A percentile compares a stretch with the other conserved stretches of the same genome.
Evolutionary conservation across 2,113 vertebrate species (phyloP).

Genomic region (Myrmecobius fasciatus): DNA sequence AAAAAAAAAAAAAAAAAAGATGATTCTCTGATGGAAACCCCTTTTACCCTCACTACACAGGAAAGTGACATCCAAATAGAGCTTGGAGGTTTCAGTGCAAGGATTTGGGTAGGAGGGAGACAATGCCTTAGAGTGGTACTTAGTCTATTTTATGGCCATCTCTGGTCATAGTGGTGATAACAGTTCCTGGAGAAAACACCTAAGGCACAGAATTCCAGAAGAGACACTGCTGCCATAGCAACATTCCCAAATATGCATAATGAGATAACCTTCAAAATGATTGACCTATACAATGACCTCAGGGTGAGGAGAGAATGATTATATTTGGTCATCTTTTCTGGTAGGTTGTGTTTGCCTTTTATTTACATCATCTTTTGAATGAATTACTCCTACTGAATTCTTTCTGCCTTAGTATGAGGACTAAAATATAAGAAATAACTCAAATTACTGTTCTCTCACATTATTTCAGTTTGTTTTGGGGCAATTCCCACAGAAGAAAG

Average conservation of each 20-base stretch:
- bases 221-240: slow-evolving; percentile 17
- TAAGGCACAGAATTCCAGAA: not conserved
- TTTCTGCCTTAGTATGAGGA: not conserved
- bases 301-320: not conserved
- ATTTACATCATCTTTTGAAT: not conserved
- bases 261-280: not conserved
- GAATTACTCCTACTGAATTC: not conserved
- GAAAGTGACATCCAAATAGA: not conserved
- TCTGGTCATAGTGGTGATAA: not conserved
- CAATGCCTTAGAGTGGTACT: not conserved
- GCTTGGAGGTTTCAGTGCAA: not conserved
- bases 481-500: not conserved
- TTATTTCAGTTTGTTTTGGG: not conserved
- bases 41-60: not conserved
- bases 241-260: not conserved
- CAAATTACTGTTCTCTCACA: not conserved
- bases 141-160: not conserved
- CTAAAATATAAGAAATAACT: not conserved
- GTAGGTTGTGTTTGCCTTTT: not conserved
- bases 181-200: slow-evolving; percentile 2
- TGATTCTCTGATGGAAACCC: not conserved
- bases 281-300: not conserved
- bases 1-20: not conserved
- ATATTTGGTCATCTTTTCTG: not conserved
- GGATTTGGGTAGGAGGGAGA: not conserved